phyloP scores from a whole-genome alignment of 1,140 invertebrate species.

The Formica exsecta region DNA sequence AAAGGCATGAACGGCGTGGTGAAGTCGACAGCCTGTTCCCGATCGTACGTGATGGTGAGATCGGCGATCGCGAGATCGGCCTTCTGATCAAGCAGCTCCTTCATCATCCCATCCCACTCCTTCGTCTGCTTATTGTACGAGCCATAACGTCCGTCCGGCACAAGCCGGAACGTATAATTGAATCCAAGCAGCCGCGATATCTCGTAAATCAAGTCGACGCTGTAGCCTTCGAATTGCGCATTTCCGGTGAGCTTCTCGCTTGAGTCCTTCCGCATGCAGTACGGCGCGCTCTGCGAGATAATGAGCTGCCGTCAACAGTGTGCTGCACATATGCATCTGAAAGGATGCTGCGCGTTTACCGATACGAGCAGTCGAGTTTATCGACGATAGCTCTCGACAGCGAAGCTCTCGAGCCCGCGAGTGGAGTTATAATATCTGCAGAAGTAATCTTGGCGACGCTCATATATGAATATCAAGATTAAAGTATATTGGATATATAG shows the following conservation, averaged over 20 bases:
- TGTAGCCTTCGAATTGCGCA: constrained; percentile 96
- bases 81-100: constrained; percentile 95
- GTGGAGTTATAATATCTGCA: constrained; percentile 35
- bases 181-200: constrained; percentile 96
- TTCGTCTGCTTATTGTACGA: constrained; percentile 91
- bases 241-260: constrained; percentile 93
- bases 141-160: constrained; percentile 94
- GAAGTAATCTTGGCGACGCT: constrained; percentile 28
- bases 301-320: constrained; percentile 58
- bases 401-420: background rate
- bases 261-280: constrained; percentile 95
- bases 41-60: constrained; percentile 96
- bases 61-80: constrained; percentile 97
- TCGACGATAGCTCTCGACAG: constrained; percentile 17
- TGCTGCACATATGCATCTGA: constrained; percentile 40
- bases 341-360: constrained; percentile 31
- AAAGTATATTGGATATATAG: background rate
- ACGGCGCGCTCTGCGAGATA: constrained; percentile 92
- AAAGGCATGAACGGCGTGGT: constrained; percentile 99
- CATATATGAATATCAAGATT: constrained; percentile 12
- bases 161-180: constrained; percentile 95
- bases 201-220: constrained; percentile 94
- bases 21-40: constrained; percentile 96
- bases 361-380: constrained; percentile 21
- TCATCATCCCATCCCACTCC: constrained; percentile 98